Percentiles rank a stretch among this genome's conserved stretches.
These are phyloP conservation scores for Casuarius casuarius DNA, from an alignment of 2,113 vertebrate genomes.

Conservation along the genomic window DNA sequence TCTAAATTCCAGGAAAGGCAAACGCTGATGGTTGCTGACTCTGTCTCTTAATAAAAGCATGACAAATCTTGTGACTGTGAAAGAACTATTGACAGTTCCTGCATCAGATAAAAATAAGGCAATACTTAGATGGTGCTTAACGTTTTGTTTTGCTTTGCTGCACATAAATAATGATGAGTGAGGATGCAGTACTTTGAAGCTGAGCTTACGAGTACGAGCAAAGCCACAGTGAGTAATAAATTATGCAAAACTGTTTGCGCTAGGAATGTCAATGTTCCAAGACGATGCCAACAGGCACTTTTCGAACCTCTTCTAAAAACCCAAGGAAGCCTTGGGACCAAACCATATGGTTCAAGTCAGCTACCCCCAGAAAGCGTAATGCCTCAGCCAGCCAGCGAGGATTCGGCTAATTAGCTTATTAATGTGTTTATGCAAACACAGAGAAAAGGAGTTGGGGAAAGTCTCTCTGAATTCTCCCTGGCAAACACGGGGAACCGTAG, in stretches of 20 bases:
- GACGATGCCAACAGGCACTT: slow-evolving; percentile 62
- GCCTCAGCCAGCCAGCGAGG: slow-evolving; percentile 29
- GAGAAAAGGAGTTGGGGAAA: slow-evolving; percentile 12
- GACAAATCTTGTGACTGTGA: background rate
- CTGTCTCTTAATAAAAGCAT: background rate
- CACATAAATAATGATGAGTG: slow-evolving; percentile 21
- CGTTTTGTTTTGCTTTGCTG: background rate
- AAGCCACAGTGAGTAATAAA: slow-evolving; percentile 69
- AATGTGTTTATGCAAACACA: slow-evolving; percentile 60
- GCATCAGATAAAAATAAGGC: background rate
- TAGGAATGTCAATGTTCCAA: slow-evolving; percentile 68
- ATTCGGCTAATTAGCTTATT: slow-evolving; percentile 70
- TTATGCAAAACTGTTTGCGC: slow-evolving; percentile 68
- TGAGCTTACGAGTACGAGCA: slow-evolving; percentile 58
- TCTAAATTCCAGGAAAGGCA: background rate
- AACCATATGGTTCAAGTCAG: slow-evolving; percentile 70
- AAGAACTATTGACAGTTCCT: background rate
- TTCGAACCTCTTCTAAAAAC: slow-evolving; percentile 54
- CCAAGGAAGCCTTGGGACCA: slow-evolving; percentile 52
- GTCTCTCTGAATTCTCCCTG: background rate
- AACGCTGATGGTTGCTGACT: background rate
- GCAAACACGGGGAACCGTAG: background rate
- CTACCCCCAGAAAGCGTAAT: slow-evolving; percentile 49
- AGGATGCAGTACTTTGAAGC: slow-evolving; percentile 4
- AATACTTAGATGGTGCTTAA: background rate